These are phyloP conservation scores for Smithornis capensis DNA, from an alignment of 2,113 vertebrate species.

Conservation along the genomic window DNA sequence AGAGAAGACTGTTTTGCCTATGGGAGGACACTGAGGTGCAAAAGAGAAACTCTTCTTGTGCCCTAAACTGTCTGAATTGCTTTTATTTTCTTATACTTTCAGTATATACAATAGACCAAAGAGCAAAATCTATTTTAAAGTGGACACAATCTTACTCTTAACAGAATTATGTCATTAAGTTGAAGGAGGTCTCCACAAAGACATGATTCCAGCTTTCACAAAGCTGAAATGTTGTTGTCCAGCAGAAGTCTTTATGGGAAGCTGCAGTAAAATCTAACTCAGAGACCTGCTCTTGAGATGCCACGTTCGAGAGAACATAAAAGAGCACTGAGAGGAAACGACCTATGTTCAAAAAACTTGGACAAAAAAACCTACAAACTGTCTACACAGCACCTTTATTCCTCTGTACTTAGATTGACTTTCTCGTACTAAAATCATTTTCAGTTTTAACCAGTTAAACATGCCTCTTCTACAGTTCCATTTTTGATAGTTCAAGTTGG, in stretches of 20 bases:
- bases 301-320: constrained; percentile 38
- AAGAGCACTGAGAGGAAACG: constrained; percentile 47
- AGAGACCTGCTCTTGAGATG: constrained; percentile 61
- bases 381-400: constrained; percentile 77
- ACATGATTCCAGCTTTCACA: constrained; percentile 63
- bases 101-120: constrained; percentile 97
- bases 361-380: constrained; percentile 55
- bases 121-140: constrained; percentile 85
- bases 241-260: constrained; percentile 40
- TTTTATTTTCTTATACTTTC: constrained; percentile 88
- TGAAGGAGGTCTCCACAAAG: constrained; percentile 62
- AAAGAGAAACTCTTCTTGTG: constrained; percentile 73
- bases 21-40: constrained; percentile 69
- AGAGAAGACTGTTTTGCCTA: constrained; percentile 69
- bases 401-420: constrained; percentile 81
- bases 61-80: constrained; percentile 89
- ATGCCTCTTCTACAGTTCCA: constrained; percentile 85
- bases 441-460: constrained; percentile 87
- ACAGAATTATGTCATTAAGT: constrained; percentile 60
- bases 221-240: constrained; percentile 39
- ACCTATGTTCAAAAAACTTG: constrained; percentile 58
- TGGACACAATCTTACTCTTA: constrained; percentile 71
- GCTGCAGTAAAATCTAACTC: constrained; percentile 26
- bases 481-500: constrained; percentile 84
- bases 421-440: constrained; percentile 86